These are phyloP conservation scores for Linyphia triangularis DNA, from an alignment of 2,888 invertebrate species.

Conservation along the genomic window DNA sequence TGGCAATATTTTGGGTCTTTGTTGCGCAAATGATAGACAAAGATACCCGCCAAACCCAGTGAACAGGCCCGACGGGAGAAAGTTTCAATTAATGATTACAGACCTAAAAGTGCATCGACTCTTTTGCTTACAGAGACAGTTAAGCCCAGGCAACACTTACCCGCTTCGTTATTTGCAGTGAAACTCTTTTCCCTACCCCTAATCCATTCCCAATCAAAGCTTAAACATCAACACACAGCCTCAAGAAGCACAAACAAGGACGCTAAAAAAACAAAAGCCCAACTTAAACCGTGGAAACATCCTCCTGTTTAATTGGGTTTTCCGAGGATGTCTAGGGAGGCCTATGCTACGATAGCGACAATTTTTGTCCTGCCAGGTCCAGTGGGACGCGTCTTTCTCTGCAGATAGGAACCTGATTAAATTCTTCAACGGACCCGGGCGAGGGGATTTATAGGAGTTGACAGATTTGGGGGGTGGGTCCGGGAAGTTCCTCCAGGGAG, in stretches of 20 bases:
- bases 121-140: constrained; percentile 57
- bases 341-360: constrained; percentile 40
- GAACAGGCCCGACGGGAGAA: neutral
- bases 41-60: too few species aligned
- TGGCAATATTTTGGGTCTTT: neutral
- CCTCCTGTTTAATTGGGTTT: constrained; percentile 71
- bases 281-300: constrained; percentile 37
- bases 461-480: constrained; percentile 49
- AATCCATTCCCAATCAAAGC: constrained; percentile 71
- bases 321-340: constrained; percentile 6
- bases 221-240: constrained; percentile 62
- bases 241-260: constrained; percentile 19
- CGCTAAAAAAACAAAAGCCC: constrained; percentile 16
- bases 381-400: constrained; percentile 12
- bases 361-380: constrained; percentile 48
- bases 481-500: constrained; percentile 29
- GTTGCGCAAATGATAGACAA: too few species aligned
- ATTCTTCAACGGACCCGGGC: constrained; percentile 53
- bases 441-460: constrained; percentile 68
- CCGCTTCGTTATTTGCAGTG: constrained; percentile 61
- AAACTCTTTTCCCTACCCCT: constrained; percentile 50
- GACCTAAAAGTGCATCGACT: neutral
- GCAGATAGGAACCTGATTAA: constrained; percentile 64
- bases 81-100: constrained; percentile 45
- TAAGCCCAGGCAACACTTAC: constrained; percentile 52